A percentile compares a stretch with the other conserved stretches of the same genome.
phyloP scores from a whole-genome alignment of 2,113 vertebrate species.

The Vulpes vulpes region DNA sequence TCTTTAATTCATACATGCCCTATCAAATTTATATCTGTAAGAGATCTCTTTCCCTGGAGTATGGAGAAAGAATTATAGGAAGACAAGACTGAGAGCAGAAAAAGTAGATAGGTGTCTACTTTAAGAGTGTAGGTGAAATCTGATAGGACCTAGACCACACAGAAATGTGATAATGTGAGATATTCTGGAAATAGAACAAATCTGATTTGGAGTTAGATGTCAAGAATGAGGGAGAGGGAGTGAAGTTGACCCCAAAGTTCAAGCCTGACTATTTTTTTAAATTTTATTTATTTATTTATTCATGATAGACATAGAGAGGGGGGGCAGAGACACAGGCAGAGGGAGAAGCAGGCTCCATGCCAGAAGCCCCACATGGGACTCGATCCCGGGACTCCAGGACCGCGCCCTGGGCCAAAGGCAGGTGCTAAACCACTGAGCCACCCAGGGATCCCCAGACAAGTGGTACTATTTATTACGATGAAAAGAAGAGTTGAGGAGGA shows the following conservation, averaged over 20 bases:
- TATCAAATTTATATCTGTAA: slow-evolving; percentile 31
- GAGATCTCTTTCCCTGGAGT: background rate
- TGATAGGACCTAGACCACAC: background rate
- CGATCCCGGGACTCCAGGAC: no score
- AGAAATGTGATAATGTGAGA: slow-evolving; percentile 13
- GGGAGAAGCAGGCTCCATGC: no score
- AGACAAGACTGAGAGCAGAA: background rate
- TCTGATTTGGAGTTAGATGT: background rate
- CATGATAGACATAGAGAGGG: no score
- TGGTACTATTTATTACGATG: background rate
- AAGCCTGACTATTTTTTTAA: background rate
- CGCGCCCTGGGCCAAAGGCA: no score
- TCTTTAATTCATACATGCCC: background rate
- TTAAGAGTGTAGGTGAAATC: background rate
- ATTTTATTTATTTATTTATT: no score
- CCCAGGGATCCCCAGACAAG: background rate
- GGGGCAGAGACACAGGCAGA: no score
- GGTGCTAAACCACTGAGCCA: no score
- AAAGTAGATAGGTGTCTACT: background rate
- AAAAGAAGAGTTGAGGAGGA: background rate
- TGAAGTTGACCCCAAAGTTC: slow-evolving; percentile 11
- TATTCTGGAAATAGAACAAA: background rate
- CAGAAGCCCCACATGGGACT: no score
- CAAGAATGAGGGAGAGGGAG: background rate
- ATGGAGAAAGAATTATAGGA: slow-evolving; percentile 40